Conservation (phyloP, 2,113 vertebrate genomes). For the Fulica atra region DNA sequence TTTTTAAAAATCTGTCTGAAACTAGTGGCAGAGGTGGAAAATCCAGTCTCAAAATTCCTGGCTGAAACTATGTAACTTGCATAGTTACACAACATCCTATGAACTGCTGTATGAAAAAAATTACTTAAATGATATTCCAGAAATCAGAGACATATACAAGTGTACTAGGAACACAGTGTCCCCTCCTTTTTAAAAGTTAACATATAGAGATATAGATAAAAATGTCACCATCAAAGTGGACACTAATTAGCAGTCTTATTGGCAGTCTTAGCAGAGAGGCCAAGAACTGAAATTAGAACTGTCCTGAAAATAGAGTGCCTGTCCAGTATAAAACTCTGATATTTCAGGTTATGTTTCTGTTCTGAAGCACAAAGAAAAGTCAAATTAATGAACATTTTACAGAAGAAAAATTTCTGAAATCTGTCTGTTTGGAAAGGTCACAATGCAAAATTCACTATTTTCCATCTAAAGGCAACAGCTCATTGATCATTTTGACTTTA, state of each 20-base stretch:
- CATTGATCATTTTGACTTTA: background rate
- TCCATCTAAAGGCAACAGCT: background rate
- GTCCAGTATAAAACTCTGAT: background rate
- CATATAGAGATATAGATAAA: background rate
- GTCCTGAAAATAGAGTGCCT: background rate
- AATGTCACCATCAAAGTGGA: background rate
- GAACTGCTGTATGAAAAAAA: background rate
- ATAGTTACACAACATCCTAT: background rate
- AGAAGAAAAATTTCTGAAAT: background rate
- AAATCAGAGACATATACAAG: background rate
- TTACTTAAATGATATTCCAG: background rate
- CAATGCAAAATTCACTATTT: background rate
- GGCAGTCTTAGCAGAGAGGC: background rate
- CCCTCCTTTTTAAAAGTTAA: background rate
- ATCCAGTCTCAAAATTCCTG: background rate
- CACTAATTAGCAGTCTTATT: background rate
- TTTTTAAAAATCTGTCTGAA: accelerated
- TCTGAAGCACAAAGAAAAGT: background rate
- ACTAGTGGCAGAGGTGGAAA: background rate
- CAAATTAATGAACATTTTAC: background rate
- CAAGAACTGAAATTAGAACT: background rate
- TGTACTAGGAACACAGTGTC: background rate
- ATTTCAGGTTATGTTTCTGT: background rate
- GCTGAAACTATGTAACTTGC: background rate
- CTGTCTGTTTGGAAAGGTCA: background rate